Evolutionary conservation across 2,113 vertebrate genomes (phyloP), one percentile per base, ranked within the genome.

Genomic region (Cebus imitator): DNA sequence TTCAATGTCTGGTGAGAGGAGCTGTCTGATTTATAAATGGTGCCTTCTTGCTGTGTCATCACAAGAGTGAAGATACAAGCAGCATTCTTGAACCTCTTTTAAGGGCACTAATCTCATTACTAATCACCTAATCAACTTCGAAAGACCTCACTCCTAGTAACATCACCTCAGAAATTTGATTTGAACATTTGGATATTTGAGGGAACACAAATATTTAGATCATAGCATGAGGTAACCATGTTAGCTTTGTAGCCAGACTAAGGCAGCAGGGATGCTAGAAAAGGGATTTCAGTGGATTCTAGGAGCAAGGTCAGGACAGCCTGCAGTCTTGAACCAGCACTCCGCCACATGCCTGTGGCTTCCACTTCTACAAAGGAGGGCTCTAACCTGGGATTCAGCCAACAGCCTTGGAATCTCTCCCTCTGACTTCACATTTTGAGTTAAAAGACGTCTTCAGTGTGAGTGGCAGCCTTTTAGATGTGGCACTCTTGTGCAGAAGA

Each of bases 281-380:
- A 82, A 87, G 20, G 17, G 14, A 79, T 82, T 25, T 86, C 1
- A 21, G 10, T 66, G 35, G 18, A 10, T 84, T 25, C n/a, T 66
- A 5, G 48, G 18, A 86, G 0, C 5, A 82, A 90, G 35, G 3
- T 30, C 35, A 75, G 5, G n/a, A 27, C 32, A 52, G 32, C 75
- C 58, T 83, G 50, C 9, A 70, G 17, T 23, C 40, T 52, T 18
- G 21, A 5, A 90, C 2, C 8, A 6, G 7, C 16, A 14, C 27
- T 14, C 0, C 0, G 2, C 14, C 6, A 3, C 13, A 16, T n/a
- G 10, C 16, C 23, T 20, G 1, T 6, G 35, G 64, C 16, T 4
- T 90, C 70, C 7, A 0, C 5, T 20, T 12, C 83, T 78, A 40
- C 17, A 57, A 58, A 45, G 8, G 14, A 90, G 25, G 11, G 0